phyloP scores from a whole-genome alignment of 2,888 invertebrate species.

The Drosophila paramelanica region DNA sequence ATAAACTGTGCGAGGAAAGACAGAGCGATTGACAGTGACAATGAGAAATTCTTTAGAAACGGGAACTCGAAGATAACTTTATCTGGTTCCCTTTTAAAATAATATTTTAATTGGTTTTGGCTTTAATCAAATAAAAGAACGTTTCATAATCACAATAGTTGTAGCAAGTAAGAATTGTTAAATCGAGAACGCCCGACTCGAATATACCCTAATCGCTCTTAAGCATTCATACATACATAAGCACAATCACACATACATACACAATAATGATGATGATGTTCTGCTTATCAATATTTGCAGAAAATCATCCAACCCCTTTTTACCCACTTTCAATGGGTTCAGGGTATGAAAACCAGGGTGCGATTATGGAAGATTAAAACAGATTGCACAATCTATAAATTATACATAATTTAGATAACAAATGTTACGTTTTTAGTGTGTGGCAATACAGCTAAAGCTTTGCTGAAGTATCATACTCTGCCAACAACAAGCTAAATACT shows the following conservation, averaged over 20 bases:
- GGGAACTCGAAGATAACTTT: neutral
- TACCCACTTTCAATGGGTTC: too few species aligned
- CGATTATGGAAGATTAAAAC: constrained; percentile 1
- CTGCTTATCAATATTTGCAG: too few species aligned
- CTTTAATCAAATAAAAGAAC: neutral
- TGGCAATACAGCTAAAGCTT: neutral
- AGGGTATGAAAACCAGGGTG: neutral
- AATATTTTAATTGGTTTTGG: neutral
- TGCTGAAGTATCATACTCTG: neutral
- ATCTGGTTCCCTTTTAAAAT: neutral
- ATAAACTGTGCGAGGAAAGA: neutral
- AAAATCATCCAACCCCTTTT: too few species aligned
- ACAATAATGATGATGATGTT: too few species aligned
- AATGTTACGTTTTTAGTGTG: neutral
- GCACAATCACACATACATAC: too few species aligned
- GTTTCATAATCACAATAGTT: neutral
- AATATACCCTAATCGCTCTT: too few species aligned
- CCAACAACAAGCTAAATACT: neutral
- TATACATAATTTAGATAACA: constrained; percentile 9
- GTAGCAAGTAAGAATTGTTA: too few species aligned
- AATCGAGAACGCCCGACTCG: too few species aligned
- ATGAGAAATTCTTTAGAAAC: neutral
- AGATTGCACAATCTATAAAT: constrained; percentile 12
- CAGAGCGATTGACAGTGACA: neutral
- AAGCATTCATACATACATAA: too few species aligned